Base-by-base conservation (phyloP, 2,888 invertebrate species). In the Stegophylla sp. region DNA sequence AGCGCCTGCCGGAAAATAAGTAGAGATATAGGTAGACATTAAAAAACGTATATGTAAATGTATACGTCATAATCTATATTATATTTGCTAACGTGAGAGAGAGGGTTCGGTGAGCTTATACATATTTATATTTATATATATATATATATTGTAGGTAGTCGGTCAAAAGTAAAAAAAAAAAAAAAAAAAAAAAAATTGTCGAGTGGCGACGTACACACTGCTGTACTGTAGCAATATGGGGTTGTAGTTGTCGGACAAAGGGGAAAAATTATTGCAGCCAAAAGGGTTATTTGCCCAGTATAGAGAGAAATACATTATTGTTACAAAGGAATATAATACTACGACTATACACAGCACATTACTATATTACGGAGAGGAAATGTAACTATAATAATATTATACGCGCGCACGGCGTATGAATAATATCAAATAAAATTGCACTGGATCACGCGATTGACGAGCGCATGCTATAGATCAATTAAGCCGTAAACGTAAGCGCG, bases 381-480 rank as follows among this genome's bases (percentile, higher is more conserved):
- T 48, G 26, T 48, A 53, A 26, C 13, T 45, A 64, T 64, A n/a
- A 15, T 20, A n/a, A 20, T 9, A 20, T 23, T 9, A 51, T 20
- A 13, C 13, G 28, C n/a, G 51, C 20, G 9, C 1, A 17, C 17
- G 12, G 20, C 9, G 3, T 61, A 48, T n/a, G 74, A 34, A 48
- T 63, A 41, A 64, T 41, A n/a, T n/a, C n/a, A n/a, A 20, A 79
- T 79, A 48, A 69, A 79, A 79, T 79, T 79, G 41, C 71, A 23
- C 20, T 41, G 48, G 61, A 79, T 79, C 79, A 79, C 79, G 79
- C 79, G 71, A 79, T 71, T 26, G 69, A 79, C 69, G 61, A 61
- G 64, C 75, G 79, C 79, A 79, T 79, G 79, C 67, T 61, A 69
- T 69, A 51, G 79, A 79, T 71, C 79, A 71, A 79, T 79, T 79